Conservation (phyloP, 1,140 invertebrate species). For the Solen grandis region DNA sequence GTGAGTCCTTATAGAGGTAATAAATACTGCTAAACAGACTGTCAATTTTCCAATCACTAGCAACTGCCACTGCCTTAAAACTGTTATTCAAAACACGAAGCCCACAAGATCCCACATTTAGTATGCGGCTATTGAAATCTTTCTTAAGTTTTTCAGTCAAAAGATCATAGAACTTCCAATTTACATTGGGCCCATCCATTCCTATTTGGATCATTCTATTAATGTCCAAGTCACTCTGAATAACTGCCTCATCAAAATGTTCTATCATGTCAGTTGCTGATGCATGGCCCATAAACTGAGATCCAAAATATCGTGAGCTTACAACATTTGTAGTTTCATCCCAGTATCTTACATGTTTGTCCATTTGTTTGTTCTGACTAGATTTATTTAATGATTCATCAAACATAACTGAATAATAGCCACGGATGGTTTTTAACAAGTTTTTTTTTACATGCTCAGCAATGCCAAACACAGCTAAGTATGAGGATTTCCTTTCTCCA, state of each 20-base stretch:
- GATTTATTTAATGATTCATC: conserved; percentile 47
- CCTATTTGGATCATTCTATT: conserved; percentile 52
- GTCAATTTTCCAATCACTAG: conserved; percentile 30
- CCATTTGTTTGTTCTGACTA: conserved; percentile 55
- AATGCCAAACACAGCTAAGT: conserved; percentile 56
- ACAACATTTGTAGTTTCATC: conserved; percentile 27
- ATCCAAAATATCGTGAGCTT: conserved; percentile 37
- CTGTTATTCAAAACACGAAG: conserved; percentile 57
- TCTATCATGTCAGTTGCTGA: conserved; percentile 42
- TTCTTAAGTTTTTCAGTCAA: conserved; percentile 19
- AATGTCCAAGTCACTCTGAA: conserved; percentile 18
- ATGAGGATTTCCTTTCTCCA: conserved; percentile 44
- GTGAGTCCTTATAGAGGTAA: conserved; percentile 51
- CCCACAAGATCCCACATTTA: conserved; percentile 61
- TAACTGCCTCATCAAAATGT: conserved; percentile 24
- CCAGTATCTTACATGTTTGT: conserved; percentile 46
- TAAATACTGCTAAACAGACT: conserved; percentile 46
- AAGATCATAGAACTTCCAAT: conserved; percentile 43
- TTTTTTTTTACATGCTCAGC: conserved; percentile 36
- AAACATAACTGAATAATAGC: conserved; percentile 53
- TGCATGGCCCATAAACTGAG: conserved; percentile 40
- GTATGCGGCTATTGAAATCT: not conserved
- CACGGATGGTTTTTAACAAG: not conserved
- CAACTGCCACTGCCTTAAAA: conserved; percentile 41
- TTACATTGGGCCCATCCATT: conserved; percentile 67